Evolutionary conservation across 2,888 invertebrate species (phyloP).

Genomic region (Gibbula magus): DNA sequence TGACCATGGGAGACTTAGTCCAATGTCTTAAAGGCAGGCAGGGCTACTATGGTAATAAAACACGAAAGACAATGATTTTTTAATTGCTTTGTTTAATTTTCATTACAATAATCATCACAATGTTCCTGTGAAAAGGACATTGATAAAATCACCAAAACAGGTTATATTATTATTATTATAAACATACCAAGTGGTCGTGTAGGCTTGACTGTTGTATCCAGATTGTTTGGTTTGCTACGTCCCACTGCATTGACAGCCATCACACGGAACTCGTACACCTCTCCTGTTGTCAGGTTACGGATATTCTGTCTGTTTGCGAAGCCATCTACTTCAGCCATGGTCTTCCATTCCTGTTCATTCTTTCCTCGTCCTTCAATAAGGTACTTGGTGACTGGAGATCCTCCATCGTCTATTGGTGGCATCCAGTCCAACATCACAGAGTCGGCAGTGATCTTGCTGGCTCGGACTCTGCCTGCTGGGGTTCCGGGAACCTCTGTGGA

Average conservation of each 20-base stretch:
- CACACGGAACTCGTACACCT: constrained; percentile 92
- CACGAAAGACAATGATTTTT: no score
- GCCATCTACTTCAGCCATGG: constrained; percentile 67
- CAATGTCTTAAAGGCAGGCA: no score
- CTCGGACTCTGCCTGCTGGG: constrained; percentile 78
- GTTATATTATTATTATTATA: neutral
- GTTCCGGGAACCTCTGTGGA: constrained; percentile 69
- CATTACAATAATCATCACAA: no score
- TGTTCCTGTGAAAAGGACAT: no score
- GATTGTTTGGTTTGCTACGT: constrained; percentile 77
- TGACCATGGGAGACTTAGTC: no score
- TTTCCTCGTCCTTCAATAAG: constrained; percentile 81
- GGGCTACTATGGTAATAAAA: no score
- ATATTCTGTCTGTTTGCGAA: constrained; percentile 39
- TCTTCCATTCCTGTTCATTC: constrained; percentile 84
- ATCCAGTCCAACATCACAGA: constrained; percentile 84
- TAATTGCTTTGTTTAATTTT: no score
- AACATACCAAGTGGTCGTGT: constrained; percentile 65
- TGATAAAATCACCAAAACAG: neutral
- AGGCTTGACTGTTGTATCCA: constrained; percentile 77
- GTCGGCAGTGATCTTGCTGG: constrained; percentile 84
- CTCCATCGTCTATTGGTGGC: constrained; percentile 67
- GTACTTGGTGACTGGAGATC: constrained; percentile 65
- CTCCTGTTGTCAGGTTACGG: constrained; percentile 85
- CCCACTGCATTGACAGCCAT: constrained; percentile 92